Evolutionary conservation across 2,113 vertebrate species (phyloP).

Genomic region (Euleptes europaea): DNA sequence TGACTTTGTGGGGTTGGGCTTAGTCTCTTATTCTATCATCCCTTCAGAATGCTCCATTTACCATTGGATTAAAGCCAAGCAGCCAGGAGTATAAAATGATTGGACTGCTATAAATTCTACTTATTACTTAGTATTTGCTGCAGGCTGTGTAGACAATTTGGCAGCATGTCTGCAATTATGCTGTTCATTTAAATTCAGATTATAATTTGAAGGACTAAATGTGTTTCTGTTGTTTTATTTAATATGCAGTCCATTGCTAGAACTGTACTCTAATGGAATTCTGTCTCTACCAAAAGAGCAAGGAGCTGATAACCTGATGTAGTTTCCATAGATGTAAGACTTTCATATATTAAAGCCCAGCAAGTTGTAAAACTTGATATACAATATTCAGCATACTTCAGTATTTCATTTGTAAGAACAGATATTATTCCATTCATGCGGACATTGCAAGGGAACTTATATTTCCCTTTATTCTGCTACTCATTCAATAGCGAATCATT

Average conservation of each 20-base stretch:
- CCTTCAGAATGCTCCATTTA: background rate
- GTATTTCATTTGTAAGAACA: background rate
- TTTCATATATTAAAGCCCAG: background rate
- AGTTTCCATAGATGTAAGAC: background rate
- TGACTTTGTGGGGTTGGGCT: background rate
- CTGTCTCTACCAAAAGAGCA: background rate
- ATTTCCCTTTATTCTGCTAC: background rate
- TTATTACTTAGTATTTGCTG: slow-evolving; percentile 16
- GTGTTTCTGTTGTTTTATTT: background rate
- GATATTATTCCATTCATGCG: background rate
- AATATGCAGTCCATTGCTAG: background rate
- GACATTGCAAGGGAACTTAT: background rate
- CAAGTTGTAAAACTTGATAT: background rate
- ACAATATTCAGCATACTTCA: background rate
- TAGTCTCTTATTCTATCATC: background rate
- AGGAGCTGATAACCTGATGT: background rate
- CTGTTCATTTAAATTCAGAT: slow-evolving; percentile 10
- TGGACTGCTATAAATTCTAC: slow-evolving; percentile 10
- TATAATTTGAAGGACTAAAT: background rate
- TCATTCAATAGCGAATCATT: background rate
- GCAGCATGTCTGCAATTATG: slow-evolving; percentile 9
- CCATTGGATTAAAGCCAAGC: slow-evolving; percentile 23
- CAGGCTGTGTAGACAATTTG: slow-evolving; percentile 10
- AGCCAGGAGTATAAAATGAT: background rate
- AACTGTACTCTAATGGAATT: slow-evolving; percentile 4